Base-by-base conservation (phyloP, 2,113 vertebrate species). In the Aplodontia rufa region DNA sequence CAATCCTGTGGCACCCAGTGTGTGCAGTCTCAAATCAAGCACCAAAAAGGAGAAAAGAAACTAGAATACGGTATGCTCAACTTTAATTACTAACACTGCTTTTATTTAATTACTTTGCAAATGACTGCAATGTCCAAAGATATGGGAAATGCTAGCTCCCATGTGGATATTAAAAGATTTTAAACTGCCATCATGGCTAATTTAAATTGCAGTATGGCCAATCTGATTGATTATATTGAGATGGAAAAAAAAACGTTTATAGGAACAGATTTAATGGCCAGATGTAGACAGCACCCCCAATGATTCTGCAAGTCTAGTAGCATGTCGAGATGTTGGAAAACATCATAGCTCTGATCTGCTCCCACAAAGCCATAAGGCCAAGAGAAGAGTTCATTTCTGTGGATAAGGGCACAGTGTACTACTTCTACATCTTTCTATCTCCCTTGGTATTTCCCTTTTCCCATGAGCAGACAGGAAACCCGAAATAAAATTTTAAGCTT, bases 11-110 rank as follows among this genome's bases (percentile, higher is more conserved):
- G n/a, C 24, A 84, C 60, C 16, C 58, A 45, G 40, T 88, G 22
- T 81, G 53, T 80, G n/a, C 78, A 89, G 30, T 91, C 45, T 80
- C 93, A 87, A 91, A 91, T 51, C 71, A 87, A 95, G 76, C 8
- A 53, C 45, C 1, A 22, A 68, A 68, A 55, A 93, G 69, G 12
- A 79, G 51, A 60, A 74, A 79, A 49, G 35, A 90, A 82, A 81
- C 9, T 79, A 32, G 24, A 60, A 60, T 19, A 79, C 37, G 16
- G 3, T n/a, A 9, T 45, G 8, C 26, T 76, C 14, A 35, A 20
- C 91, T 85, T 92, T 71, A 64, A 83, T 83, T 13, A 40, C 26
- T 24, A 84, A 78, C 17, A 62, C 11, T 14, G 53, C 12, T 42
- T 87, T 92, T 74, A 72, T 62, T 79, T 51, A 58, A 35, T 90